Evolutionary conservation across 2,888 invertebrate genomes (phyloP).

Genomic region (Drosophila hawaiiensis): DNA sequence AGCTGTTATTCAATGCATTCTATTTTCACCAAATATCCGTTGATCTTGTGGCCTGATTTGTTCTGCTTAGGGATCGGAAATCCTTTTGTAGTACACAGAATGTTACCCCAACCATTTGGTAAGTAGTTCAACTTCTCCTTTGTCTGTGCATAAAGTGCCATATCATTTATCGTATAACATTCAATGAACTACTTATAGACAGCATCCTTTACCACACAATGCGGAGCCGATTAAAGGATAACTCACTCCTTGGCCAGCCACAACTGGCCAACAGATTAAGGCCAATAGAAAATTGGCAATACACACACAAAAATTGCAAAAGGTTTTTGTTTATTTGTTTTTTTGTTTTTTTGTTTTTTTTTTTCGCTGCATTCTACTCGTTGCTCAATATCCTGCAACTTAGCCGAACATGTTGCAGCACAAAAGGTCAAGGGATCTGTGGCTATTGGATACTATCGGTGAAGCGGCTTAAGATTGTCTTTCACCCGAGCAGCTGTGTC

Average conservation of each 20-base stretch:
- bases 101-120: not conserved
- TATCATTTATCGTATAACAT: constrained; percentile 42
- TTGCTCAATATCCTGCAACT: constrained; percentile 52
- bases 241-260: constrained; percentile 39
- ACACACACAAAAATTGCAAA: constrained; percentile 27
- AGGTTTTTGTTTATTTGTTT: constrained; percentile 12
- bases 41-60: constrained; percentile 34
- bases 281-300: constrained; percentile 34
- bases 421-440: constrained; percentile 69
- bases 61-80: not conserved
- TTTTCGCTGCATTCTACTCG: constrained; percentile 1
- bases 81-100: constrained; percentile 17
- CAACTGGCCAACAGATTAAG: constrained; percentile 44
- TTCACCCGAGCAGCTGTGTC: constrained; percentile 38
- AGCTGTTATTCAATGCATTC: constrained; percentile 5
- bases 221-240: constrained; percentile 39
- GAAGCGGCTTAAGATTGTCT: constrained; percentile 41
- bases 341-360: not conserved
- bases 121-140: constrained; percentile 1
- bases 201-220: constrained; percentile 41
- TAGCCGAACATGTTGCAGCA: constrained; percentile 56
- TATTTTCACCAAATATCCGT: constrained; percentile 3
- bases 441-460: constrained; percentile 49
- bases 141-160: constrained; percentile 40
- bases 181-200: constrained; percentile 26